Evolutionary conservation across 2,888 invertebrate genomes (phyloP).

Genomic region (Acleris literana): DNA sequence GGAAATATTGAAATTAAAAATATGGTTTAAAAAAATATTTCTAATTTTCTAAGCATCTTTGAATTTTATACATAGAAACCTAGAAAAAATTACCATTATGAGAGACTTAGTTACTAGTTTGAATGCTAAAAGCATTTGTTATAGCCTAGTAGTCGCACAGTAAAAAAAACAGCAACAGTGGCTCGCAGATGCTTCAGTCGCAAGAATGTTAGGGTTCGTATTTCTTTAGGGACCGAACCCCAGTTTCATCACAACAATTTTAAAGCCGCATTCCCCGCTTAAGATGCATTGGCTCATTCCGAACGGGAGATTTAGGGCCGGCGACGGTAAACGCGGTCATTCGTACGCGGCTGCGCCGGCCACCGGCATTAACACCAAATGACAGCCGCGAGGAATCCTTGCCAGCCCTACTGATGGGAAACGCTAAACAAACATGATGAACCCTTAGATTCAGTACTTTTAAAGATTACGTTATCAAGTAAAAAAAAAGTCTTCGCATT

Average conservation of each 20-base stretch:
- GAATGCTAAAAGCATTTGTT: too few species aligned
- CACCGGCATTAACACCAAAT: conserved; percentile 81
- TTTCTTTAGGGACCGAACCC: conserved; percentile 35
- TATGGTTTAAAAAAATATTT: too few species aligned
- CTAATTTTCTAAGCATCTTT: too few species aligned
- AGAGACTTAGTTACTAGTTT: too few species aligned
- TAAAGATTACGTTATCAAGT: not conserved
- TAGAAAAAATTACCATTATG: too few species aligned
- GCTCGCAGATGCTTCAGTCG: conserved; percentile 23
- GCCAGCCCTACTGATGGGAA: conserved; percentile 65
- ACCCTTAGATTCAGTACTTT: conserved; percentile 1
- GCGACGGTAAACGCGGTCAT: conserved; percentile 73
- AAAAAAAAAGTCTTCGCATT: too few species aligned
- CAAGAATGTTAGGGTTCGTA: conserved; percentile 21
- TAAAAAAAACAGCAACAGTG: not conserved
- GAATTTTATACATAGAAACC: too few species aligned
- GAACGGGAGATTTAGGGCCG: conserved; percentile 74
- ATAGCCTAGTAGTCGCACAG: too few species aligned
- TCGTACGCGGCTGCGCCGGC: conserved; percentile 76
- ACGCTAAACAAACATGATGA: conserved; percentile 68
- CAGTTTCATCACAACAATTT: conserved; percentile 66
- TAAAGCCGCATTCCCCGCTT: conserved; percentile 70
- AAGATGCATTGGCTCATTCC: conserved; percentile 81
- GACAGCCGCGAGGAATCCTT: conserved; percentile 78
- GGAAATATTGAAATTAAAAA: too few species aligned